Conservation (phyloP, 1,140 invertebrate genomes). For the Philotrypesis tridentata region DNA sequence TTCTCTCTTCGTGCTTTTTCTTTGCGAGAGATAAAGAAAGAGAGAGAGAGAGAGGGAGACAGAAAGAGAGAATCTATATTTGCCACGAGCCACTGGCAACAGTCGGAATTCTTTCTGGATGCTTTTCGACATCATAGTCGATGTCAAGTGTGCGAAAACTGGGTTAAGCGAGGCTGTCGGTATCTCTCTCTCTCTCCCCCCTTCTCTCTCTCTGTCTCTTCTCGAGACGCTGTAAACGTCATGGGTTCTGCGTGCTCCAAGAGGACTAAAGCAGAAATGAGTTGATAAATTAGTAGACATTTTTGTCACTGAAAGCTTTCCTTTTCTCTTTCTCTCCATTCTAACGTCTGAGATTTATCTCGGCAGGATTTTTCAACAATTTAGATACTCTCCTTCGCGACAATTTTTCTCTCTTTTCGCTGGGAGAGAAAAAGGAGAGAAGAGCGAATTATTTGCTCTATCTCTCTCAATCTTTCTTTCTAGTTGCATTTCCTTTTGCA, state of each 20-base stretch:
- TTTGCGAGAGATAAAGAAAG: no score
- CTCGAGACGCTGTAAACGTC: no score
- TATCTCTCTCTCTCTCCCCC: not conserved
- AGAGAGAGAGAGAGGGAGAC: no score
- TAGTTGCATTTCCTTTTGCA: not conserved
- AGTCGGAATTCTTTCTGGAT: not conserved
- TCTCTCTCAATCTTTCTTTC: not conserved
- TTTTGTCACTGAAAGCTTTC: conserved; percentile 1
- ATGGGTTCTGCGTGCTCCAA: no score
- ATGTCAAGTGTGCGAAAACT: conserved; percentile 40
- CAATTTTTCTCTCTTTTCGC: not conserved
- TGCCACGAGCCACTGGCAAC: no score
- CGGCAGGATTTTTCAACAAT: conserved; percentile 20
- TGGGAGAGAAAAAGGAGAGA: not conserved
- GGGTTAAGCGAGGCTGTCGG: conserved; percentile 38
- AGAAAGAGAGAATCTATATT: no score
- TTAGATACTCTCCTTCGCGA: conserved; percentile 6
- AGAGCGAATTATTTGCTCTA: no score
- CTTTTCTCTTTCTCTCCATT: not conserved
- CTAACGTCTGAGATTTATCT: conserved; percentile 33
- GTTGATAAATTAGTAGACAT: conserved; percentile 45
- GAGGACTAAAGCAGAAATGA: not conserved
- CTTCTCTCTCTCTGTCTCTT: no score
- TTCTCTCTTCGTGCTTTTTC: no score
- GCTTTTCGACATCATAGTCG: conserved; percentile 27